Conservation (phyloP, 1,140 invertebrate genomes). For the Scylla paramamosain region DNA sequence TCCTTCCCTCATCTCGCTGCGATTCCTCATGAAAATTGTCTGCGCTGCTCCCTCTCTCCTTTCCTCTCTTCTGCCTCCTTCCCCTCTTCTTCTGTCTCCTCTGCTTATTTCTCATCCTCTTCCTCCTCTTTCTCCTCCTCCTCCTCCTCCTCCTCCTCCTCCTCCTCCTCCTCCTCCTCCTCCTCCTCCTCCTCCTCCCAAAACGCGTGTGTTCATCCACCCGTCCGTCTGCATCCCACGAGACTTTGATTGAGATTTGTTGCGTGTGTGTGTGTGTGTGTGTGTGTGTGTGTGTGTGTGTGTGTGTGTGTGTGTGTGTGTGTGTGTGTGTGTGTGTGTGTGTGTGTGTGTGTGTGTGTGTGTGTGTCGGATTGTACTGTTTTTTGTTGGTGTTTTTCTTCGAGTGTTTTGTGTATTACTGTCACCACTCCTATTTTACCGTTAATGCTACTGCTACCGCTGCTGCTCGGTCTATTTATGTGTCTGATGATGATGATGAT, state of each 20-base stretch:
- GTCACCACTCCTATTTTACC: too few relatives aligned
- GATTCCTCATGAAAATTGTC: neutral
- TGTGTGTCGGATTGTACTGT: neutral
- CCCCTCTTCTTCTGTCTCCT: neutral
- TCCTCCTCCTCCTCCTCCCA: neutral
- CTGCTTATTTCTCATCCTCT: neutral
- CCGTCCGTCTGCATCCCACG: neutral
- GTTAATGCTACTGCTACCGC: too few relatives aligned
- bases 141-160: neutral
- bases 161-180: neutral
- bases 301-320: neutral
- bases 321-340: slow-evolving; percentile 20
- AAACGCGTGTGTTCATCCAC: neutral
- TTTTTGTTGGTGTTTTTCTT: too few relatives aligned
- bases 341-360: slow-evolving; percentile 18
- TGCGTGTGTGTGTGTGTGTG: neutral
- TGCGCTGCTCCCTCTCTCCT: too few relatives aligned
- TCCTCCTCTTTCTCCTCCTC: neutral
- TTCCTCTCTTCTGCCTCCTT: neutral
- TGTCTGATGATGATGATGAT: too few relatives aligned
- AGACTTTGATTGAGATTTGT: neutral
- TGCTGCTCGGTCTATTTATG: too few relatives aligned
- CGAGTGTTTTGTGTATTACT: too few relatives aligned
- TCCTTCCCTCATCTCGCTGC: neutral
- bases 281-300: neutral